Evolutionary conservation across 2,113 vertebrate genomes (phyloP).

Genomic region (Smithornis capensis): DNA sequence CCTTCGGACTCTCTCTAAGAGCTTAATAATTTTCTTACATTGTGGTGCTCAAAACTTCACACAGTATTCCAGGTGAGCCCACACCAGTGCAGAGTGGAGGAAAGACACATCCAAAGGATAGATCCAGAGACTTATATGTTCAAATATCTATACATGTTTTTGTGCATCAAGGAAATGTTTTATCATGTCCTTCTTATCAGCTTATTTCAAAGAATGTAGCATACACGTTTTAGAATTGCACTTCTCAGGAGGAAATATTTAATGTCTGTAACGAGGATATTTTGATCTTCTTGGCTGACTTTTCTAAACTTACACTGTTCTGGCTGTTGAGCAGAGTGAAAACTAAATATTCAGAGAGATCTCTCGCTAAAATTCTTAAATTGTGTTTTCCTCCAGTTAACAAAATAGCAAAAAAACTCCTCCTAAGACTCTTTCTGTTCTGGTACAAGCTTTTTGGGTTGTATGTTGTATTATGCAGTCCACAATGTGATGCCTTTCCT

Average conservation of each 20-base stretch:
- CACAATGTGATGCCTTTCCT: neutral
- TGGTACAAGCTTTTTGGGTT: fast-evolving
- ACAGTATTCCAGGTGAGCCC: neutral
- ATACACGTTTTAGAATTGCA: neutral
- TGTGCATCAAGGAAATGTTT: neutral
- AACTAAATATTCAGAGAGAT: neutral
- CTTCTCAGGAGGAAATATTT: neutral
- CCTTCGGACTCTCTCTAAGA: neutral
- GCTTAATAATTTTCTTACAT: neutral
- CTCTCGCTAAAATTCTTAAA: neutral
- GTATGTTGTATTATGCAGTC: neutral
- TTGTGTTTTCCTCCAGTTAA: neutral
- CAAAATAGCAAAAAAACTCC: neutral
- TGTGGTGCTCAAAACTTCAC: neutral
- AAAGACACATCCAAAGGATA: neutral
- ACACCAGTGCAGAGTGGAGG: neutral
- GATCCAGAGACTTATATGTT: neutral
- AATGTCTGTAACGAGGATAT: neutral
- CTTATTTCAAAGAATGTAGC: neutral
- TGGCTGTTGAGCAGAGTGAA: neutral
- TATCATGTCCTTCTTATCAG: neutral
- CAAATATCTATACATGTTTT: neutral
- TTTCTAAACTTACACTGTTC: neutral
- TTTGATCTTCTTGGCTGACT: neutral
- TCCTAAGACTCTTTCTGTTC: neutral